Percentiles rank a stretch among this genome's conserved stretches.
phyloP scores from a whole-genome alignment of 2,797 vertebrate species.

The Pangasius krempfi region DNA sequence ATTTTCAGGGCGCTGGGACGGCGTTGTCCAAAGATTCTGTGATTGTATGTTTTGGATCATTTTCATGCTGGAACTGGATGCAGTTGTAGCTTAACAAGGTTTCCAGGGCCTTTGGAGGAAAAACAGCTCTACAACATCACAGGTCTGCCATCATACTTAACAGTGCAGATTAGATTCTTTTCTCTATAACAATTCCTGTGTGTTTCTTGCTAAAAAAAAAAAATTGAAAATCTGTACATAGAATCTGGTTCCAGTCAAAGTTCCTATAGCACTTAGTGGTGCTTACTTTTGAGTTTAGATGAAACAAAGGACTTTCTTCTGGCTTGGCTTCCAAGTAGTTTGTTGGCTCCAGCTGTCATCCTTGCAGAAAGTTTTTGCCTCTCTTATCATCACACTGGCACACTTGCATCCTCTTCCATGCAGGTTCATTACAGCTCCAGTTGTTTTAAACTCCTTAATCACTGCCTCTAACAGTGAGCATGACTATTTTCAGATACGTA shows the following conservation, averaged over 20 bases:
- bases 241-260: not conserved
- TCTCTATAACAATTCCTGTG: not conserved
- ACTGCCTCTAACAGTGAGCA: not conserved
- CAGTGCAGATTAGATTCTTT: not conserved
- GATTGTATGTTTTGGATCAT: constrained; percentile 14
- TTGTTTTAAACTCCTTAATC: constrained; percentile 1
- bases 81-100: not conserved
- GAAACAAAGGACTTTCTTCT: not conserved
- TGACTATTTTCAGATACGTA: not conserved
- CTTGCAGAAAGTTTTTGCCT: not conserved
- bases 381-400: not conserved
- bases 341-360: not conserved
- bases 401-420: not conserved
- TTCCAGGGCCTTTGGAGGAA: not conserved
- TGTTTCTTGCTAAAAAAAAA: not conserved
- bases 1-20: not conserved
- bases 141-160: not conserved
- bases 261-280: not conserved
- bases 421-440: not conserved
- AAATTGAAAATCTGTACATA: not conserved
- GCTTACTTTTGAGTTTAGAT: not conserved
- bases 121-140: not conserved
- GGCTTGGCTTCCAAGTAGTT: not conserved
- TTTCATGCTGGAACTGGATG: constrained; percentile 20
- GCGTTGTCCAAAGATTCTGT: not conserved